Evolutionary conservation across 1,140 invertebrate genomes (phyloP).

Genomic region (Brachionus rubens): DNA sequence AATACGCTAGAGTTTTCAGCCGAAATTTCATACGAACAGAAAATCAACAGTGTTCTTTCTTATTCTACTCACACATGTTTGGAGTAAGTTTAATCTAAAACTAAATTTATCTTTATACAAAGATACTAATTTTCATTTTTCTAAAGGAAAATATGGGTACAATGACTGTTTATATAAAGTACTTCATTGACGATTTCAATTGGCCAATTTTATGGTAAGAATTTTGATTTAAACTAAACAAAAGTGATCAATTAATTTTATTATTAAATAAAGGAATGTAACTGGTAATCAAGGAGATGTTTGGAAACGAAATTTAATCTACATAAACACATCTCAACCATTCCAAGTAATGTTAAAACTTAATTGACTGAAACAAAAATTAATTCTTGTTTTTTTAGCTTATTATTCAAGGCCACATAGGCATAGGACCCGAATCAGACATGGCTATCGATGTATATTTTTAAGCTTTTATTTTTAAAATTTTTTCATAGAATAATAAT

Average conservation of each 20-base stretch:
- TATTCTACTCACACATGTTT: slow-evolving; percentile 47
- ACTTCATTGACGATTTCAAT: not conserved
- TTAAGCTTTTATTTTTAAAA: not conserved
- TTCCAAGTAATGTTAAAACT: slow-evolving; percentile 4
- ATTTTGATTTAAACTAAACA: not conserved
- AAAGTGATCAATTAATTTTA: too few species aligned
- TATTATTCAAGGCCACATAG: slow-evolving; percentile 19
- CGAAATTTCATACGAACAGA: slow-evolving; percentile 47
- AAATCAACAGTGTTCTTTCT: not conserved
- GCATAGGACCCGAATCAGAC: slow-evolving; percentile 20
- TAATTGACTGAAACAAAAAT: not conserved
- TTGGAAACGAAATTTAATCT: slow-evolving; percentile 12
- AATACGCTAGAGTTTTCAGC: slow-evolving; percentile 52
- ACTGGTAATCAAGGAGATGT: slow-evolving; percentile 31
- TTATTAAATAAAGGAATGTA: not conserved
- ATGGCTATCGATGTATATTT: slow-evolving; percentile 44
- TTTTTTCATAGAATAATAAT: not conserved
- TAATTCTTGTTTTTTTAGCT: not conserved
- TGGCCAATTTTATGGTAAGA: slow-evolving; percentile 12
- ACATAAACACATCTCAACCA: not conserved
- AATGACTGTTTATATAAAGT: slow-evolving; percentile 3
- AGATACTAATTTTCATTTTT: too few species aligned
- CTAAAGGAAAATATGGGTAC: slow-evolving; percentile 12
- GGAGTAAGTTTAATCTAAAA: slow-evolving; percentile 26
- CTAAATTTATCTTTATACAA: not conserved